Evolutionary conservation across 2,113 vertebrate genomes (phyloP), one percentile per base, ranked within the genome.

Genomic region (Loxodonta africana): DNA sequence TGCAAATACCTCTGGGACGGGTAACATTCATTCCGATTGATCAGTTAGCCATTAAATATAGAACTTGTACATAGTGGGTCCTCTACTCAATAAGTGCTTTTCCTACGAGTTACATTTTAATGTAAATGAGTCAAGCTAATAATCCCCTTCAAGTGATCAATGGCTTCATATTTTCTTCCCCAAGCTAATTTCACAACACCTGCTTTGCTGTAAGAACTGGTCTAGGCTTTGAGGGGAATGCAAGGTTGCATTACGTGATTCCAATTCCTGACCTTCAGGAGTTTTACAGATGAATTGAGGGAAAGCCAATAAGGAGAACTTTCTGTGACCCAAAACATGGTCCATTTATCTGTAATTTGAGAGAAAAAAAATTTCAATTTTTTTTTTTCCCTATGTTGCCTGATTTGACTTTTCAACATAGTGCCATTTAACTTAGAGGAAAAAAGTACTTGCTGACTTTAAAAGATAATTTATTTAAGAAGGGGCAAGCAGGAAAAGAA

Each of bases 1-100:
- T 62, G 63, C 91, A 88, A 95, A 95, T 62, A 81, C 44, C 83
- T 63, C 44, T 83, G 91, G 48, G 53, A 91, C 71, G 69, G 14
- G 10, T 15, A 53, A 17, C 5, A 11, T 76, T 86, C 11, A 53
- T 93, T 91, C 37, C 63, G 83, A 8, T 53, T n/a, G 91, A 88
- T 80, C 41, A 60, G 65, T 92, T 83, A 80, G 90, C 10, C 6
- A 30, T 41, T 60, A 93, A 53, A 76, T 84, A 60, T 11, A n/a
- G 48, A 83, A 51, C 53, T 51, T 93, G 71, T 51, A 21, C 69
- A n/a, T 44, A 80, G 86, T 87, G 17, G 17, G 63, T 69, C 44
- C 30, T 96, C 26, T 48, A 4, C 51, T 71, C 6, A 11, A 6
- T n/a, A 73, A 81, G 37, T 28, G 9, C 67, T 90, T 73, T 74